Evolutionary conservation across 1,140 invertebrate genomes (phyloP), one percentile per base, ranked within the genome.

Genomic region (Pinna nobilis): DNA sequence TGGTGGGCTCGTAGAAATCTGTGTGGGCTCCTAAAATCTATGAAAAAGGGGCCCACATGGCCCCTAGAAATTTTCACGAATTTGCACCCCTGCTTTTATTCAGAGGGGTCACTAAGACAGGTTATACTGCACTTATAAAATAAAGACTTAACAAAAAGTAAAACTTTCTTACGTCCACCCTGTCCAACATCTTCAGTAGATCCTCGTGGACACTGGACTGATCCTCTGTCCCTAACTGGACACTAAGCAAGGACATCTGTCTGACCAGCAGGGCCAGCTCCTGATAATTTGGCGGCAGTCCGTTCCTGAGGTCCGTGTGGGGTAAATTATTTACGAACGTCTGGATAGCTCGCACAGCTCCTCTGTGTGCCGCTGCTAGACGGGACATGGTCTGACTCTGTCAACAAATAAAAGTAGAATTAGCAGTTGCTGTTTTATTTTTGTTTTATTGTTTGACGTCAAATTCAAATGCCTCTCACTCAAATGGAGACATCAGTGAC

Each of bases 241-340:
- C 72, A 57, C 67, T 80, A 11, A 85, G 74, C 13, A 77, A 47
- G 6, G 80, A 77, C 35, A 86, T 72, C 70, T 85, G 84, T 28
- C 81, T 67, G 23, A 85, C 77, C 23, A 86, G 60, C 1, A 79
- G 67, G 9, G 82, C 67, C 37, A 86, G 63, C 39, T 86, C 84
- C 47, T 81, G 76, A 72, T 82, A 85, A 33, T 69, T 70, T n/a
- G 77, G 55, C 6, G 85, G 85, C 6, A 85, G 78, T 25, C 85
- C 84, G 32, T 55, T 37, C n/a, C 69, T 69, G 30, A 85, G 70
- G 53, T 85, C 80, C 37, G 84, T 81, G 37, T 81, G 71, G 15
- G 82, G 82, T 1, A 86, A 69, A 47, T 77, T 80, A 15, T 70
- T 74, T 3, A 86, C 81, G 68, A 86, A 86, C 13, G 77, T 63